These are phyloP conservation scores for Tarsius wallacei DNA, from an alignment of 2,797 vertebrate genomes.

Conservation along the genomic window DNA sequence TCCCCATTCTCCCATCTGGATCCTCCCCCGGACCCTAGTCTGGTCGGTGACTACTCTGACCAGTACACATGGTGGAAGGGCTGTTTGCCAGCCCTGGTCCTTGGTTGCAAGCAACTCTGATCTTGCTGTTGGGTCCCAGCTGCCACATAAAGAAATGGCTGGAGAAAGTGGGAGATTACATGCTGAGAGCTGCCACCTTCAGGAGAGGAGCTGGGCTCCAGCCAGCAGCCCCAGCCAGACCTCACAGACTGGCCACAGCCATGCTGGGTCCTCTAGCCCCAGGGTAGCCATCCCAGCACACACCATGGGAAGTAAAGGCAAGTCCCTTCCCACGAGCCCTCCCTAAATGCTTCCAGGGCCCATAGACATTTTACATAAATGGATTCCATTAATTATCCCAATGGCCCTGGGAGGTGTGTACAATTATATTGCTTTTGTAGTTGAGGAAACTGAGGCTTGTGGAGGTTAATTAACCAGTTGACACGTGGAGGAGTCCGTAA, in stretches of 20 bases:
- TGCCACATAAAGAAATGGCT: not conserved
- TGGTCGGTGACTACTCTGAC: accelerated
- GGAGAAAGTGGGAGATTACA: no score
- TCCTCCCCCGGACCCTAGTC: no score
- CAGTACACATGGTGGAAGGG: accelerated
- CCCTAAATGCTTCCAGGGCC: not conserved
- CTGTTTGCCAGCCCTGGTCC: accelerated
- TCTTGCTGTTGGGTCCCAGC: not conserved
- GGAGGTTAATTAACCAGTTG: not conserved
- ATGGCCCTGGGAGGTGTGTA: not conserved
- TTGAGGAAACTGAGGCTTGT: accelerated
- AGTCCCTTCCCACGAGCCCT: accelerated
- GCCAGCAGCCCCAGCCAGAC: not conserved
- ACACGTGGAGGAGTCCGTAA: not conserved
- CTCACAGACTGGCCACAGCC: not conserved
- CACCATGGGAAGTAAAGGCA: accelerated
- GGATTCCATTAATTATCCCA: not conserved
- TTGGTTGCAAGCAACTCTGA: not conserved
- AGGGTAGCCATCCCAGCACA: not conserved
- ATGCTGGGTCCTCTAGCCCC: no score
- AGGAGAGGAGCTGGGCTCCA: no score
- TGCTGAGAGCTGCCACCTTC: no score
- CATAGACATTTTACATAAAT: not conserved
- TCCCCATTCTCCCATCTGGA: accelerated
- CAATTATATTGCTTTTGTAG: no score